These are phyloP conservation scores for Synchiropus splendidus DNA, from an alignment of 2,113 vertebrate species.

Conservation along the genomic window DNA sequence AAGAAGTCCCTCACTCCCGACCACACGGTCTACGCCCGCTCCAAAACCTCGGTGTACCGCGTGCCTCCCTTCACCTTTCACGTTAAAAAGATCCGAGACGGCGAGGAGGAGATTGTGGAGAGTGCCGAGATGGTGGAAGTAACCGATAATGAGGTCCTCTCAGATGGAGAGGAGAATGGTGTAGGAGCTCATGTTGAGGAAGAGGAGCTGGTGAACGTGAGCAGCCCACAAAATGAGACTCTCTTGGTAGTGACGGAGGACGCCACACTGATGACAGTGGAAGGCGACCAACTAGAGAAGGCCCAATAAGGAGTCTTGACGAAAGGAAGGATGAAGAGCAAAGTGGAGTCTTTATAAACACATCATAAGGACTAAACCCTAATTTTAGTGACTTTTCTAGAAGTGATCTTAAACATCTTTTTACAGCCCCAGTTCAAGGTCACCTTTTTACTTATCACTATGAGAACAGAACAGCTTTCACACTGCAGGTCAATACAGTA, in stretches of 20 bases:
- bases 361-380: constrained; percentile 34
- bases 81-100: constrained; percentile 94
- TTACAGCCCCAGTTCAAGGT: constrained; percentile 7
- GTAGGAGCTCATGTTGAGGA: constrained; percentile 59
- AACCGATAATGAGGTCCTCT: constrained; percentile 64
- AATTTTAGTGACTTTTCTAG: constrained; percentile 29
- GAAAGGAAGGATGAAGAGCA: constrained; percentile 4
- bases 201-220: constrained; percentile 77
- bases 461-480: not conserved
- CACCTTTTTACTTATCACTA: no score
- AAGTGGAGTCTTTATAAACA: constrained; percentile 10
- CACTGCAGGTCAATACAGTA: no score
- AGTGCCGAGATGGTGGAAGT: constrained; percentile 83
- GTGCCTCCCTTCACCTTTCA: constrained; percentile 97
- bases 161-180: constrained; percentile 72
- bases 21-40: constrained; percentile 79
- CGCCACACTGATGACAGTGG: constrained; percentile 75
- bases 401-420: constrained; percentile 30
- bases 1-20: constrained; percentile 91
- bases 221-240: constrained; percentile 76
- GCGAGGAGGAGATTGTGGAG: constrained; percentile 77
- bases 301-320: constrained; percentile 51
- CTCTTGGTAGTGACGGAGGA: constrained; percentile 85
- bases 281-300: constrained; percentile 71
- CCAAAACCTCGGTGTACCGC: constrained; percentile 87